Evolutionary conservation across 2,888 invertebrate species (phyloP).

Genomic region (Lepas anatifera): DNA sequence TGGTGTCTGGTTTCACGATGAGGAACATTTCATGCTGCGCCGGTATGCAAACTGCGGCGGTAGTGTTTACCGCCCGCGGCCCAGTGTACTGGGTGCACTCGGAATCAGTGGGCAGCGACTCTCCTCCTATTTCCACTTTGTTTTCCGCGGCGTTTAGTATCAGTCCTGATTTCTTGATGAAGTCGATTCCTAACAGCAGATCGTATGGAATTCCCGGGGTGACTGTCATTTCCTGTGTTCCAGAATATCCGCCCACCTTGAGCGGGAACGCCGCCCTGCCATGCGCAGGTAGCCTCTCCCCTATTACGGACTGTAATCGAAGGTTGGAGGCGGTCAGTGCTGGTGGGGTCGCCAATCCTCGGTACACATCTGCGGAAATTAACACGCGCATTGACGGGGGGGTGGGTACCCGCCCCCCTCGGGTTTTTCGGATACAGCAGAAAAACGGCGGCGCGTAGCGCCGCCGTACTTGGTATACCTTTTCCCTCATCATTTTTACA

Average conservation of each 20-base stretch:
- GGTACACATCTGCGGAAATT: not conserved
- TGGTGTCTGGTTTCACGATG: not conserved
- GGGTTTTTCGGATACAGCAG: too few relatives aligned
- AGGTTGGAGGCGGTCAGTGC: not conserved
- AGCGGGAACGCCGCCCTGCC: not conserved
- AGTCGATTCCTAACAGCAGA: not conserved
- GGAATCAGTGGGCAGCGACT: not conserved
- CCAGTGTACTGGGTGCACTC: not conserved
- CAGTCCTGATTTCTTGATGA: not conserved
- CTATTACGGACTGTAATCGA: not conserved
- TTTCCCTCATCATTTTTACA: too few relatives aligned
- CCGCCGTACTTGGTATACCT: too few relatives aligned
- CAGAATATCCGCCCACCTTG: not conserved
- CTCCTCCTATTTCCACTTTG: not conserved
- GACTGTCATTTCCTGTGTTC: not conserved
- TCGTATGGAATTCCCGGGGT: not conserved
- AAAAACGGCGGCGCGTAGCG: too few relatives aligned
- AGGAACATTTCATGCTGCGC: not conserved
- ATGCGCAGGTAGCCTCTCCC: not conserved
- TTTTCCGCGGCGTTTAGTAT: not conserved
- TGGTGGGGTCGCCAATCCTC: not conserved
- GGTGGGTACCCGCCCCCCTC: too few relatives aligned
- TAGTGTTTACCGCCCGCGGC: not conserved
- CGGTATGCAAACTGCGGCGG: not conserved
- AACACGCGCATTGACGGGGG: too few relatives aligned